These are phyloP conservation scores for Limnephilus rhombicus DNA, from an alignment of 2,888 invertebrate genomes.

Conservation along the genomic window DNA sequence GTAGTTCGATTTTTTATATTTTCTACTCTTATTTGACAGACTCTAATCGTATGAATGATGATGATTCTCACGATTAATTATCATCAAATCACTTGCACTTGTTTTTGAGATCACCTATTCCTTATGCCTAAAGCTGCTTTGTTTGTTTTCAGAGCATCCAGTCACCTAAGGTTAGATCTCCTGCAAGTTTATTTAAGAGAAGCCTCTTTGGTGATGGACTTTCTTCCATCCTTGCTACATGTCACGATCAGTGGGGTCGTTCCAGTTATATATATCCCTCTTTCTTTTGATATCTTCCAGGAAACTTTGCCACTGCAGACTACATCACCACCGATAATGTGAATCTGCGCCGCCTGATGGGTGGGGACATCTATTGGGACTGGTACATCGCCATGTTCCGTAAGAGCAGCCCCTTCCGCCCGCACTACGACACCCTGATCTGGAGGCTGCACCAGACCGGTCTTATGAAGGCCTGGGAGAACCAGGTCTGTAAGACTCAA, in stretches of 20 bases:
- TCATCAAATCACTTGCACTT: no score
- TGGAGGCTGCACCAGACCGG: constrained; percentile 46
- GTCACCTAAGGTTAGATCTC: no score
- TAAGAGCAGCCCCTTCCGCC: constrained; percentile 49
- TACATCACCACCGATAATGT: constrained; percentile 35
- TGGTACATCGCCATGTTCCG: constrained; percentile 56
- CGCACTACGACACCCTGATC: constrained; percentile 34
- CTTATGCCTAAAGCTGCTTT: no score
- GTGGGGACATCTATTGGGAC: constrained; percentile 53
- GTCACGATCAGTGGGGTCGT: no score
- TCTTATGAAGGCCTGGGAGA: constrained; percentile 54
- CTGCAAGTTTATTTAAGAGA: no score
- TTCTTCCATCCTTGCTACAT: no score
- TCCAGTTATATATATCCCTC: background rate
- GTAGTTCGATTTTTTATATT: no score
- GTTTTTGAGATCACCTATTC: no score
- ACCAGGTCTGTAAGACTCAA: constrained; percentile 28
- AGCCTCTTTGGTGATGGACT: no score
- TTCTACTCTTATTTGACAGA: no score
- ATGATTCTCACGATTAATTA: background rate
- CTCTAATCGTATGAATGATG: no score
- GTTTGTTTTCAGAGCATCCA: no score
- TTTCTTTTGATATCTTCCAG: background rate
- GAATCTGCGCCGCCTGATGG: constrained; percentile 48
- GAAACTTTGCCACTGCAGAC: constrained; percentile 52